These are phyloP conservation scores for Gymnobelideus leadbeateri DNA, from an alignment of 2,113 vertebrate genomes.

Conservation along the genomic window DNA sequence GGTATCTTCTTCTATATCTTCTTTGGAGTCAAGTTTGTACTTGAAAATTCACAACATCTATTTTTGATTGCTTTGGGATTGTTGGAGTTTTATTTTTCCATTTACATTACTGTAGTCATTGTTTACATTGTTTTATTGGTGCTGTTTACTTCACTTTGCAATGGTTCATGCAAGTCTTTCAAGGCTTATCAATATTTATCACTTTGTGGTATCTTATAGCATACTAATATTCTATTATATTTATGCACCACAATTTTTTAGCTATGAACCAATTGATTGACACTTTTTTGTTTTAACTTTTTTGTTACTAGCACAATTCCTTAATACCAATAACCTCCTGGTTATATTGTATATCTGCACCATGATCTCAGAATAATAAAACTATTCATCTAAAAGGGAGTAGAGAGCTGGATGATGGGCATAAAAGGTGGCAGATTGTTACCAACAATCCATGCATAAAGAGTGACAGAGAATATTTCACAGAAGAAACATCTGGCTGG, in stretches of 20 bases:
- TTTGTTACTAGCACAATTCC: background rate
- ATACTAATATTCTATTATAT: background rate
- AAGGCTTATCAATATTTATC: background rate
- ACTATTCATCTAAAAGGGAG: background rate
- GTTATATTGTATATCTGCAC: background rate
- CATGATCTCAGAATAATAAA: background rate
- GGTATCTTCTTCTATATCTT: background rate
- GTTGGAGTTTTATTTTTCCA: background rate
- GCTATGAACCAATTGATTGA: background rate
- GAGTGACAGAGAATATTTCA: background rate
- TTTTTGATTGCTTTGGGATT: background rate
- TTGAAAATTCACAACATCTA: background rate
- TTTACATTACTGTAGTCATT: background rate
- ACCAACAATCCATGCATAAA: background rate
- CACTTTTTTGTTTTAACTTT: background rate
- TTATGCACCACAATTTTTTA: background rate
- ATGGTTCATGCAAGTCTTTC: background rate
- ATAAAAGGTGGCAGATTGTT: background rate
- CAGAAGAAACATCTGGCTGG: background rate
- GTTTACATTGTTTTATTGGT: background rate
- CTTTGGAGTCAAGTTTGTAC: background rate
- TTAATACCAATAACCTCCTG: background rate
- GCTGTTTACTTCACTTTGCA: background rate
- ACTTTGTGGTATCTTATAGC: background rate
- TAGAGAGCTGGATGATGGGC: background rate